Evolutionary conservation across 1,140 invertebrate species (phyloP).

Genomic region (Aleiodes sp.): DNA sequence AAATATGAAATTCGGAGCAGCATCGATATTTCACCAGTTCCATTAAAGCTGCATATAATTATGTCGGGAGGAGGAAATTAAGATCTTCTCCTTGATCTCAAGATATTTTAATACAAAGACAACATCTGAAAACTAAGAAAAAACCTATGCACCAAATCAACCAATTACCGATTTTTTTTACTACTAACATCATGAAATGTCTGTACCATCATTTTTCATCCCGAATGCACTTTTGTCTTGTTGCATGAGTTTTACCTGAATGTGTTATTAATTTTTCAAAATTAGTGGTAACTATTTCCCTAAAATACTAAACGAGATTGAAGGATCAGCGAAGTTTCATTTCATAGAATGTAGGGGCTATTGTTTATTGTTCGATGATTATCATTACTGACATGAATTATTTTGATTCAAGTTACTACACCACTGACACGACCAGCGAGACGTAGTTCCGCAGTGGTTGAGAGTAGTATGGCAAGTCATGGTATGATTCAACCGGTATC

Average conservation of each 20-base stretch:
- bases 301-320: too few species aligned
- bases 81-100: constrained; percentile 23
- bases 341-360: neutral
- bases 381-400: constrained; percentile 34
- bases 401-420: constrained; percentile 52
- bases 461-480: constrained; percentile 55
- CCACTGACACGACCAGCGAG: constrained; percentile 55
- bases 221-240: neutral
- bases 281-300: neutral
- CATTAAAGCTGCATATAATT: too few species aligned
- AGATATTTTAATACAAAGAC: too few species aligned
- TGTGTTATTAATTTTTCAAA: neutral
- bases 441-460: constrained; percentile 59
- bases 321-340: neutral
- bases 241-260: neutral
- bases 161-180: neutral
- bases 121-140: neutral
- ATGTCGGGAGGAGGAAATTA: constrained; percentile 23
- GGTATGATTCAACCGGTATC: constrained; percentile 55
- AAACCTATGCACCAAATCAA: neutral
- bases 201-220: constrained; percentile 1
- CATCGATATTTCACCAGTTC: too few species aligned
- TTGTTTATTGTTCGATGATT: neutral
- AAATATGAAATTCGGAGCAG: too few species aligned
- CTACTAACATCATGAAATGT: neutral